These are phyloP conservation scores for Phymorhynchus buccinoides DNA, from an alignment of 1,140 invertebrate species.

Conservation along the genomic window DNA sequence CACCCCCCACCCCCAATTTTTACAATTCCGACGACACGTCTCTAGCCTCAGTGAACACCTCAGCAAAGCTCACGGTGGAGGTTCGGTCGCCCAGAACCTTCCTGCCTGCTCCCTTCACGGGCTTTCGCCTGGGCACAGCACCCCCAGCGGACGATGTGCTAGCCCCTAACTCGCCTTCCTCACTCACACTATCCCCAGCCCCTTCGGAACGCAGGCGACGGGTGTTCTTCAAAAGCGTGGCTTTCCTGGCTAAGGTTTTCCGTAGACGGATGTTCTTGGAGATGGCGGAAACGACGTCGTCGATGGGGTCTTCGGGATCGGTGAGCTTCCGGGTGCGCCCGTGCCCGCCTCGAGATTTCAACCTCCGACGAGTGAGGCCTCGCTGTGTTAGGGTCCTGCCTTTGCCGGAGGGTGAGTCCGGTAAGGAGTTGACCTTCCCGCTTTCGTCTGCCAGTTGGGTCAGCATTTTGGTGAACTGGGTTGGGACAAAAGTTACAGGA, in stretches of 20 bases:
- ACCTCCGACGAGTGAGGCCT: background rate
- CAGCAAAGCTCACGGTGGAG: background rate
- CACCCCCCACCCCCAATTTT: background rate
- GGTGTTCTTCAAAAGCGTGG: constrained; percentile 42
- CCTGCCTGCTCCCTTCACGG: background rate
- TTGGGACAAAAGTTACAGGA: background rate
- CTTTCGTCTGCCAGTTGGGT: constrained; percentile 32
- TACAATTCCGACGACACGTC: background rate
- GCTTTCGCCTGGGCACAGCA: background rate
- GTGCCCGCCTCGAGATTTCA: background rate
- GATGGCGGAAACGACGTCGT: constrained; percentile 25
- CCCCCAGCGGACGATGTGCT: background rate
- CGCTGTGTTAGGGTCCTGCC: background rate
- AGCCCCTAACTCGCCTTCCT: background rate
- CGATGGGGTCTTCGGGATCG: constrained; percentile 33
- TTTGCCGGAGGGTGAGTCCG: background rate
- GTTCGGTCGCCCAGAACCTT: background rate
- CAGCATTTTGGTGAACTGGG: constrained; percentile 32
- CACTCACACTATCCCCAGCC: background rate
- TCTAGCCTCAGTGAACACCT: background rate
- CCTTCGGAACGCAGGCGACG: background rate
- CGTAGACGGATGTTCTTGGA: constrained; percentile 30
- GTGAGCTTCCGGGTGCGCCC: background rate
- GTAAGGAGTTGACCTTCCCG: no score
- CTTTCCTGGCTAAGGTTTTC: constrained; percentile 39